Percentiles rank a stretch among this genome's conserved stretches.
These are phyloP conservation scores for Columba guinea DNA, from an alignment of 2,797 vertebrate genomes.

Conservation along the genomic window DNA sequence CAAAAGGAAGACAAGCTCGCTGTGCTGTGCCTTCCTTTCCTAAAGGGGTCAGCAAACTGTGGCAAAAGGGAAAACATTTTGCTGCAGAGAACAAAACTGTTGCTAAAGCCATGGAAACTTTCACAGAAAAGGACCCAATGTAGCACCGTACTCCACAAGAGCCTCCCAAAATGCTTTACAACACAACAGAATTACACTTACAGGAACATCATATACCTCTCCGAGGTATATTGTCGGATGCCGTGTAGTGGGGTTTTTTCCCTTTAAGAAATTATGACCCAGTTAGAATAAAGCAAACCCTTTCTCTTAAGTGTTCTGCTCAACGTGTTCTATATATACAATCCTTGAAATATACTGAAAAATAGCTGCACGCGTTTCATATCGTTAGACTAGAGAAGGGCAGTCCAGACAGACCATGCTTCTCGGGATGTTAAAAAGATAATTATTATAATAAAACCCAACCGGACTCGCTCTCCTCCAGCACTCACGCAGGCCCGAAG, in stretches of 20 bases:
- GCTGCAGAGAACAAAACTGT: background rate
- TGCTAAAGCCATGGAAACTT: slow-evolving; percentile 52
- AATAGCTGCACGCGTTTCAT: slow-evolving; percentile 79
- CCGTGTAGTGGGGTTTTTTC: slow-evolving; percentile 23
- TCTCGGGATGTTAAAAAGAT: slow-evolving; percentile 72
- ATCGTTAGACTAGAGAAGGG: slow-evolving; percentile 66
- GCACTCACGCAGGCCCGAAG: slow-evolving; percentile 52
- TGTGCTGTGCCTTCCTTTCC: background rate
- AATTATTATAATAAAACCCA: slow-evolving; percentile 67
- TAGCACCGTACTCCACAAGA: slow-evolving; percentile 40
- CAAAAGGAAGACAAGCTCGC: background rate
- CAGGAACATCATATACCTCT: background rate
- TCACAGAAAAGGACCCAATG: slow-evolving; percentile 16
- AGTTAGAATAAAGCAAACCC: slow-evolving; percentile 75
- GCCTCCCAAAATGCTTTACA: slow-evolving; percentile 6
- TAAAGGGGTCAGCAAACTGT: background rate
- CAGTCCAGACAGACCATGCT: slow-evolving; percentile 69
- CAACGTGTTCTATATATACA: slow-evolving; percentile 73
- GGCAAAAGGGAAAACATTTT: background rate
- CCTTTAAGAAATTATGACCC: slow-evolving; percentile 62
- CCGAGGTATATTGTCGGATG: slow-evolving; percentile 34
- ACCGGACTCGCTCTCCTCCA: slow-evolving; percentile 61
- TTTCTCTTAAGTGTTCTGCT: slow-evolving; percentile 58
- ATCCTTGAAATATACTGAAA: slow-evolving; percentile 81
- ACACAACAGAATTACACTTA: slow-evolving; percentile 7